Base-by-base conservation (phyloP, 2,113 vertebrate species). In the Ophthalmolycus amberensis region DNA sequence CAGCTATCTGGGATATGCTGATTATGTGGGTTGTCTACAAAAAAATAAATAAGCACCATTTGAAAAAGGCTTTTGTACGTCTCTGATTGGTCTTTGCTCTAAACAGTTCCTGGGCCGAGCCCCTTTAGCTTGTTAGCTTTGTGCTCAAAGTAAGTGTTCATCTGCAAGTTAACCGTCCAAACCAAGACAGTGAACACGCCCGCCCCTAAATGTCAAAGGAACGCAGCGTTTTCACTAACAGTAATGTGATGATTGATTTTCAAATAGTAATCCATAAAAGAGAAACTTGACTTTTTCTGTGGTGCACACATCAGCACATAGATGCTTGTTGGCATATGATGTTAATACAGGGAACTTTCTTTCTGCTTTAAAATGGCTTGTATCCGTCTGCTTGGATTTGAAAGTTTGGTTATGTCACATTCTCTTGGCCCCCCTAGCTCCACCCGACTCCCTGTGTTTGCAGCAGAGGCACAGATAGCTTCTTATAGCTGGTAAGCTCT, bases 21-120 rank as follows among this genome's bases (percentile, higher is more conserved):
- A 65, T 79, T 56, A 68, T 65, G 59, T 70, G 44, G 65, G 25
- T 37, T 75, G 44, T 81, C 70, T 60, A 12, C 44, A 34, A 83
- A 72, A 87, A 52, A 32, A 50, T 29, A 79, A 46, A 48, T 29
- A 69, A 56, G 37, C 38, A 38, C 0, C 5, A 9, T 50, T 48
- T 86, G 44, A 76, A 44, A 6, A 22, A 56, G 71, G 60, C 50
- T 40, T 71, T 66, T 71, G 40, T 46, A 11, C 22, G 25, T 34
- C 20, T 48, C 15, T 64, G 38, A 64, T 71, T 66, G 8, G 56
- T 82, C 48, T 27, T 75, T 40, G 22, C 59, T 65, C 22, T 65
- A n/a, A 54, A 44, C 58, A 71, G 9, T 11, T 15, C 12, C 22
- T 25, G 4, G 10, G 5, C 20, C 16, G 40, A 42, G 66, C 11